A percentile compares a stretch with the other conserved stretches of the same genome.
Evolutionary conservation across 2,113 vertebrate species (phyloP).

Genomic region (Capreolus pygargus): DNA sequence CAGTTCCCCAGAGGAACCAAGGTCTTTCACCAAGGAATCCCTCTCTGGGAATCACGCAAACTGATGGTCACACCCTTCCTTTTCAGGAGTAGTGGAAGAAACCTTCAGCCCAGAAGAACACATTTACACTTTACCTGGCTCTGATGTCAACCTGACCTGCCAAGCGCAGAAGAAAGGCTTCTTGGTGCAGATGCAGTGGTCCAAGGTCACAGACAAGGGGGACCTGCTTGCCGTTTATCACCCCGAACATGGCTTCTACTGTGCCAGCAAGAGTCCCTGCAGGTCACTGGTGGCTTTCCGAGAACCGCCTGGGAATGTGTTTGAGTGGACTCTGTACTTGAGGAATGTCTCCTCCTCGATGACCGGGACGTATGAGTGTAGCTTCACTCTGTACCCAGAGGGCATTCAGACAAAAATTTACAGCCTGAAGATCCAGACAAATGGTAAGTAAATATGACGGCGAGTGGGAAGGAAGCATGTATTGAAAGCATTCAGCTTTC

Average conservation of each 20-base stretch:
- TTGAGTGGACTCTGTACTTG: constrained; percentile 67
- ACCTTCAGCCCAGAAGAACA: neutral
- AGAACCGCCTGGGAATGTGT: neutral
- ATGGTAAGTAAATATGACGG: constrained; percentile 73
- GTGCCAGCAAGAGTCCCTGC: fast-evolving
- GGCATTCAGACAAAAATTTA: constrained; percentile 65
- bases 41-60: neutral
- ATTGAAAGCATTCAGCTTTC: neutral
- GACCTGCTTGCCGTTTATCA: constrained; percentile 71
- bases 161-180: constrained; percentile 14
- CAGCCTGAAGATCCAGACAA: constrained; percentile 59
- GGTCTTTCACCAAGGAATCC: neutral
- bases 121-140: constrained; percentile 52
- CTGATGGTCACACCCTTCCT: neutral
- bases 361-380: constrained; percentile 72
- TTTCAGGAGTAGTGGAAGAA: constrained; percentile 60
- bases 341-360: constrained; percentile 40
- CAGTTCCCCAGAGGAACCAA: neutral
- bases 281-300: neutral
- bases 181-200: constrained; percentile 78
- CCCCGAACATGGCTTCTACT: constrained; percentile 60
- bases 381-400: constrained; percentile 70
- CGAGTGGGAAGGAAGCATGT: neutral
- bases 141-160: constrained; percentile 67
- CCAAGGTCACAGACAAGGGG: neutral